Evolutionary conservation across 2,888 invertebrate genomes (phyloP).

Genomic region (Synergus umbraculus): DNA sequence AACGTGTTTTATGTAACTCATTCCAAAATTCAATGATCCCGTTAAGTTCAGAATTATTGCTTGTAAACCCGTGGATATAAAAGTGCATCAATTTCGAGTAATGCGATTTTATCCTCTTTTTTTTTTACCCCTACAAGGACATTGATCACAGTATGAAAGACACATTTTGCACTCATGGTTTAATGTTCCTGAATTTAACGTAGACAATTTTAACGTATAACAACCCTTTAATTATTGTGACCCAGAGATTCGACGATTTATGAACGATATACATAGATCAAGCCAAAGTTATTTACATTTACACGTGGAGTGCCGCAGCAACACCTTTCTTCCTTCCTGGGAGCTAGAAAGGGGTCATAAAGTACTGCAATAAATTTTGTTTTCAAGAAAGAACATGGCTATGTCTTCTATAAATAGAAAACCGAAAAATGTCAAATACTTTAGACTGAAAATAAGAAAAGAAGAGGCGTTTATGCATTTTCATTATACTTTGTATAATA

Average conservation of each 20-base stretch:
- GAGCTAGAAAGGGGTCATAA: slow-evolving; percentile 6
- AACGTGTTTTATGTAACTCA: neutral
- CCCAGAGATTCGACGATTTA: slow-evolving; percentile 11
- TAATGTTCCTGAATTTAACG: neutral
- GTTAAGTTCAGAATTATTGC: too few relatives aligned
- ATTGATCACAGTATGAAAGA: neutral
- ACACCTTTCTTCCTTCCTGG: slow-evolving; percentile 31
- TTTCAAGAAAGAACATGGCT: neutral
- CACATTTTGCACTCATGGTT: neutral
- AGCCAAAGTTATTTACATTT: slow-evolving; percentile 34
- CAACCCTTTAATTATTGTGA: slow-evolving; percentile 47
- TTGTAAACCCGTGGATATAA: too few relatives aligned
- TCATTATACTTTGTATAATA: slow-evolving; percentile 5
- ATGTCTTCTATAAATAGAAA: neutral
- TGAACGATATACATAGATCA: slow-evolving; percentile 15
- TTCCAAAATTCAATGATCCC: too few relatives aligned
- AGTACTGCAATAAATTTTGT: slow-evolving; percentile 13
- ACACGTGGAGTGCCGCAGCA: slow-evolving; percentile 14
- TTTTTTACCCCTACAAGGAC: neutral
- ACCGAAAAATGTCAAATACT: neutral
- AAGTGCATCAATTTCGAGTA: neutral
- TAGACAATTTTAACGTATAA: slow-evolving; percentile 41
- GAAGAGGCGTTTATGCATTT: neutral
- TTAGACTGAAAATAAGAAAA: neutral
- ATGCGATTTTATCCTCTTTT: neutral